These are phyloP conservation scores for Ceratina japonica DNA, from an alignment of 1,140 invertebrate species.

Conservation along the genomic window DNA sequence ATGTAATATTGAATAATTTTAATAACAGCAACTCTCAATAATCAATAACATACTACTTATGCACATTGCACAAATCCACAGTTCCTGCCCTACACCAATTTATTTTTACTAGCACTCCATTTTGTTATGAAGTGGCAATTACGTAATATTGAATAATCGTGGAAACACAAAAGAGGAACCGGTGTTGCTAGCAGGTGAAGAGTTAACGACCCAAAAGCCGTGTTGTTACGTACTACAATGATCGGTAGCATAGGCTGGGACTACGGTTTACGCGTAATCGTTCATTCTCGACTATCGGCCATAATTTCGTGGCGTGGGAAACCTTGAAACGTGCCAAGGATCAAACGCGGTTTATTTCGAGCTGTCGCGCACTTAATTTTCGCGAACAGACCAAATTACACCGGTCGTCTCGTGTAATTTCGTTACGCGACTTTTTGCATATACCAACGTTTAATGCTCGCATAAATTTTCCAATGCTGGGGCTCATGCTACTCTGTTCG, in stretches of 20 bases:
- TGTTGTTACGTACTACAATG: neutral
- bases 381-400: slow-evolving; percentile 66
- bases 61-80: no score
- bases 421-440: slow-evolving; percentile 24
- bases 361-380: slow-evolving; percentile 68
- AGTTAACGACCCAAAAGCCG: slow-evolving; percentile 12
- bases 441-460: slow-evolving; percentile 9
- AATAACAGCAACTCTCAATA: no score
- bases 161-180: neutral
- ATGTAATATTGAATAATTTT: no score
- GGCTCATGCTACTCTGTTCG: slow-evolving; percentile 23
- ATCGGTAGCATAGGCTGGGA: neutral
- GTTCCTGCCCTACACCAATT: no score
- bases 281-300: slow-evolving; percentile 60
- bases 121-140: no score
- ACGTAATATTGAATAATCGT: no score
- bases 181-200: neutral
- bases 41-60: no score
- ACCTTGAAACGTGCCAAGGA: slow-evolving; percentile 67
- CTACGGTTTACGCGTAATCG: slow-evolving; percentile 44
- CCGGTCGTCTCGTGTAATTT: slow-evolving; percentile 60
- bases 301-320: slow-evolving; percentile 52
- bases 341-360: slow-evolving; percentile 69
- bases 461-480: slow-evolving; percentile 54
- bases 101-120: no score